phyloP scores from a whole-genome alignment of 30 jellyfish, hydroid and myxozoan genomes.

The Euphysa ruthae region DNA sequence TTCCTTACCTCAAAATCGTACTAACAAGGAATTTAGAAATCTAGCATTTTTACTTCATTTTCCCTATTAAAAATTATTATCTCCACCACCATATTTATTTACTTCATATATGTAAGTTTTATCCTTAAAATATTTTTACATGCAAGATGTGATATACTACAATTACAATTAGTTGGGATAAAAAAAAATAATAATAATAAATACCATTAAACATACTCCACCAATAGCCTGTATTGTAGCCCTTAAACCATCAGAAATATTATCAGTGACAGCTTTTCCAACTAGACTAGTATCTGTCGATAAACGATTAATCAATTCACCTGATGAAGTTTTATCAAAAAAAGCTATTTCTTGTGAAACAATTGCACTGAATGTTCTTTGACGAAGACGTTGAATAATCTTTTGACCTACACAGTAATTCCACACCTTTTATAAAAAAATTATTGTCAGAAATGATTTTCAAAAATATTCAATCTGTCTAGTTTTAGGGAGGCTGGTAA shows the following conservation, averaged over 20 bases:
- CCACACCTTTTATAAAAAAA: no score
- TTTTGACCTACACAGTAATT: slow-evolving; percentile 61
- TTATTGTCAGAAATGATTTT: no score
- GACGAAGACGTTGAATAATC: slow-evolving; percentile 69
- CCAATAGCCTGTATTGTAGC: slow-evolving; percentile 85
- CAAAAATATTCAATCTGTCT: no score
- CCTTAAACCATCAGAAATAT: slow-evolving; percentile 89
- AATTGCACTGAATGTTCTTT: slow-evolving; percentile 53
- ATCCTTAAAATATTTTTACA: no score
- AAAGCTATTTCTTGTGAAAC: slow-evolving; percentile 90
- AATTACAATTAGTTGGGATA: not conserved
- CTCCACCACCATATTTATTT: no score
- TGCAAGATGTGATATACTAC: no score
- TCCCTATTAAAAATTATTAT: no score
- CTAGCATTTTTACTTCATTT: no score
- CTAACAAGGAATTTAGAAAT: no score
- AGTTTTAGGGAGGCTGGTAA: no score
- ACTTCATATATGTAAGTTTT: no score
- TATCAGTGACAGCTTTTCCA: slow-evolving; percentile 91
- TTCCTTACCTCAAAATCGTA: no score
- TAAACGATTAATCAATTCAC: slow-evolving; percentile 88
- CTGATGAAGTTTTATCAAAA: slow-evolving; percentile 86
- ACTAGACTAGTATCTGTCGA: slow-evolving; percentile 90
- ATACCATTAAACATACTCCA: slow-evolving; percentile 90
- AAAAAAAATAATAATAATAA: not conserved